phyloP scores from a whole-genome alignment of 2,888 invertebrate species.

The Electrophaes corylata region DNA sequence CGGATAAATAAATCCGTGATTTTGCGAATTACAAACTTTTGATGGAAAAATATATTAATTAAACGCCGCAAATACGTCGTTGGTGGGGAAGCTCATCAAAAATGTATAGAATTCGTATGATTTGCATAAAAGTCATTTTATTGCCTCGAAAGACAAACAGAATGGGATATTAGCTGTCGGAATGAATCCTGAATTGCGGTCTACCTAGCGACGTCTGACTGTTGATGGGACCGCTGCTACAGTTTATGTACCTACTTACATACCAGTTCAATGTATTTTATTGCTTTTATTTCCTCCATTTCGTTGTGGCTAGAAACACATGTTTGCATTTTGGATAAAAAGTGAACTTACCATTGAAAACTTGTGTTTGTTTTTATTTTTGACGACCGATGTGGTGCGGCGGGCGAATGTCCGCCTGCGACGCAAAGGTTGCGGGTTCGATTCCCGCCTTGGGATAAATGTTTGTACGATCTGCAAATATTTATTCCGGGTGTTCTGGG shows the following conservation, averaged over 20 bases:
- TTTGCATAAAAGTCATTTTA: constrained; percentile 85
- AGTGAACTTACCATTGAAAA: constrained; percentile 4
- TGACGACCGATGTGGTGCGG: too few species aligned
- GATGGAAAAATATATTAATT: constrained; percentile 81
- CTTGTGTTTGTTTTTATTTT: too few species aligned
- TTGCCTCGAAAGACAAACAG: constrained; percentile 84
- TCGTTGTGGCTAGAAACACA: neutral
- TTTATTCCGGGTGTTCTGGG: too few species aligned
- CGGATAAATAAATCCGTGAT: constrained; percentile 54
- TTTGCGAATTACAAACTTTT: constrained; percentile 67
- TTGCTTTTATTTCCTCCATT: constrained; percentile 13
- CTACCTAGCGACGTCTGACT: constrained; percentile 30
- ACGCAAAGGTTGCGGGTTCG: too few species aligned
- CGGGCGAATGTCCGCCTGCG: too few species aligned
- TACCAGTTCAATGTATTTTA: constrained; percentile 12
- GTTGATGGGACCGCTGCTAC: constrained; percentile 15
- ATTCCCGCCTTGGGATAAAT: too few species aligned
- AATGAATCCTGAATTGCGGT: constrained; percentile 71
- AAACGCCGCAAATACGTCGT: constrained; percentile 72
- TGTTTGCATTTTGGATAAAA: neutral
- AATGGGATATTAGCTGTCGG: constrained; percentile 81
- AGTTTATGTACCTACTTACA: constrained; percentile 18
- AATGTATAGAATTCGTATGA: constrained; percentile 84
- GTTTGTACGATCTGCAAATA: too few species aligned
- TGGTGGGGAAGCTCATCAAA: constrained; percentile 75